Percentiles rank a stretch among this genome's conserved stretches.
Evolutionary conservation across 1,140 invertebrate species (phyloP).

Genomic region (Delia radicum): DNA sequence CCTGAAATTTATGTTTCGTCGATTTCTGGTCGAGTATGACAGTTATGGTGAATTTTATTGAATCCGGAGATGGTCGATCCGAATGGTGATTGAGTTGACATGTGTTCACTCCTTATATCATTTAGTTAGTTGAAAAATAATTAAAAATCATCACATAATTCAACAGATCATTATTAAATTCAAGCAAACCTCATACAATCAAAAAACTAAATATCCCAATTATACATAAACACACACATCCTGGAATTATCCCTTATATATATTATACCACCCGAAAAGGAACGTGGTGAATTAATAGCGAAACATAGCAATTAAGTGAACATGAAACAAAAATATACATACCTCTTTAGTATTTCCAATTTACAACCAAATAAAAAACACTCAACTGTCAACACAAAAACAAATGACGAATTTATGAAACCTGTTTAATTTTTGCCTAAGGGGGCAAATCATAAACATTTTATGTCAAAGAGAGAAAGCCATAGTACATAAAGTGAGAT

Average conservation of each 20-base stretch:
- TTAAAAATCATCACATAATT: neutral
- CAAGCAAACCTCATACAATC: too few species aligned
- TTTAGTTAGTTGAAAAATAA: too few species aligned
- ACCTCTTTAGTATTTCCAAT: neutral
- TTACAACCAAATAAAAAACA: constrained; percentile 35
- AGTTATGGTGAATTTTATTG: too few species aligned
- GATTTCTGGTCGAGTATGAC: too few species aligned
- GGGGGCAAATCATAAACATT: neutral
- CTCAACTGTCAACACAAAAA: constrained; percentile 54
- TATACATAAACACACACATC: neutral
- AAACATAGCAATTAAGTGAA: constrained; percentile 32
- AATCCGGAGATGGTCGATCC: too few species aligned
- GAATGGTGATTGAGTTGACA: too few species aligned
- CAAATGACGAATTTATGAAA: constrained; percentile 55
- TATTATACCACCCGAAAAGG: neutral
- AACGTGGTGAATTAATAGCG: constrained; percentile 37
- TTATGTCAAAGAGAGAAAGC: neutral
- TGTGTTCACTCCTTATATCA: too few species aligned
- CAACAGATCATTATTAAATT: neutral
- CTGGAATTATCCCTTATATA: neutral
- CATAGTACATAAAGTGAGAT: neutral
- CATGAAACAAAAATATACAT: constrained; percentile 27
- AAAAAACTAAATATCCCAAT: neutral
- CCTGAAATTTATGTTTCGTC: too few species aligned
- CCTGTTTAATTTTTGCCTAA: neutral